These are phyloP conservation scores for Percina caprodes DNA, from an alignment of 2,113 vertebrate genomes.

Conservation along the genomic window DNA sequence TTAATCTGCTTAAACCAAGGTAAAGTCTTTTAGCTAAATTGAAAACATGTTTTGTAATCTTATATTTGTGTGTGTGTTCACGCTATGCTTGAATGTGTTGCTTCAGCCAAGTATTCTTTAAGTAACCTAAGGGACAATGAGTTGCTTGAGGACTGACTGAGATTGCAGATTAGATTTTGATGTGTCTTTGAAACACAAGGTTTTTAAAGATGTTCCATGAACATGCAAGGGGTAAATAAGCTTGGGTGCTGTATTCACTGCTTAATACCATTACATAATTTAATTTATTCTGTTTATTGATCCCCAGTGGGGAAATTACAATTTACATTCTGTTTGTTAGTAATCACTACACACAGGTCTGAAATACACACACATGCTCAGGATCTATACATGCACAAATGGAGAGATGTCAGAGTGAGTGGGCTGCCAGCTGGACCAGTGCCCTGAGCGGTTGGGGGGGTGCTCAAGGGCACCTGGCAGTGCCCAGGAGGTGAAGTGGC, in stretches of 20 bases:
- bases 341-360: too few relatives aligned
- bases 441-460: too few relatives aligned
- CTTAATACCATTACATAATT: neutral
- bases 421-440: too few relatives aligned
- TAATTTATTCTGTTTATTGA: too few relatives aligned
- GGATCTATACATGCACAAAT: too few relatives aligned
- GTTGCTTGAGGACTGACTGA: constrained; percentile 27
- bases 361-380: too few relatives aligned
- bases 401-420: too few relatives aligned
- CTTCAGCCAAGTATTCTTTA: constrained; percentile 22
- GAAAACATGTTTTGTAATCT: constrained; percentile 6
- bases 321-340: too few relatives aligned
- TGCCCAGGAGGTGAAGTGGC: too few relatives aligned
- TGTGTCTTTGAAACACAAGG: constrained; percentile 1
- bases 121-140: constrained; percentile 29
- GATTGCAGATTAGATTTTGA: constrained; percentile 26
- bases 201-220: constrained; percentile 22
- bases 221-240: neutral
- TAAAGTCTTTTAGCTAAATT: constrained; percentile 22
- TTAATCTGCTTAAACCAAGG: constrained; percentile 27
- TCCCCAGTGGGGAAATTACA: too few relatives aligned
- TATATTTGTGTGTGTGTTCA: neutral
- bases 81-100: neutral
- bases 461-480: too few relatives aligned
- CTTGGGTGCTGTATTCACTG: neutral